Evolutionary conservation across 2,888 invertebrate genomes (phyloP), one percentile per base, ranked within the genome.

Genomic region (Agrypnus murinus): DNA sequence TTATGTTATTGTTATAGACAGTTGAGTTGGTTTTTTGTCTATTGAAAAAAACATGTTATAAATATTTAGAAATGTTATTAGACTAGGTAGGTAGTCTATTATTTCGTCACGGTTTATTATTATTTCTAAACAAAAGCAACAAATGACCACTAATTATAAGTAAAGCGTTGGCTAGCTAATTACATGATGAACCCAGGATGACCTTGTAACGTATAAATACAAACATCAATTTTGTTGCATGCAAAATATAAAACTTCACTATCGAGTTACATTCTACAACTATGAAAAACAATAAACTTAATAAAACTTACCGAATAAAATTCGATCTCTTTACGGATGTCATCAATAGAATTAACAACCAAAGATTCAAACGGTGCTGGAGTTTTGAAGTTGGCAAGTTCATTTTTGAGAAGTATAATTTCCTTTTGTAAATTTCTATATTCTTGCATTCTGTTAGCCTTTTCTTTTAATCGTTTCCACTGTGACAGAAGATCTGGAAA

Each of bases 381-480:
- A 64, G 80, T 75, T 67, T 80, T 80, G 34, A 82, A 76, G 17
- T 77, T 78, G 46, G 74, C 77, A n/a, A 86, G 77, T 59, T 85
- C 84, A 25, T 83, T 82, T 75, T 86, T 86, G 71, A 85, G 71
- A 25, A 81, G 79, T 31, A 81, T 69, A 40, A 86, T 84, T 74
- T 86, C 83, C 69, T 82, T 84, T 68, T 84, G 84, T 46, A 86
- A 77, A 60, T 80, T 81, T 65, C 83, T 77, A 70, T 83, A 84
- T 69, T 85, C 84, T 65, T 85, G 84, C 83, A 86, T 84, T 74
- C 82, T 84, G 57, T 77, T 73, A 40, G 83, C 81, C 69, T 81
- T 82, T 50, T 77, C 84, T 80, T 87, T 87, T 64, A 88, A 81
- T 59, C 84, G 81, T 78, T 87, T 87, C 88, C 89, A 86, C 81